These are phyloP conservation scores for Noctilio leporinus DNA, from an alignment of 2,113 vertebrate species.

Conservation along the genomic window DNA sequence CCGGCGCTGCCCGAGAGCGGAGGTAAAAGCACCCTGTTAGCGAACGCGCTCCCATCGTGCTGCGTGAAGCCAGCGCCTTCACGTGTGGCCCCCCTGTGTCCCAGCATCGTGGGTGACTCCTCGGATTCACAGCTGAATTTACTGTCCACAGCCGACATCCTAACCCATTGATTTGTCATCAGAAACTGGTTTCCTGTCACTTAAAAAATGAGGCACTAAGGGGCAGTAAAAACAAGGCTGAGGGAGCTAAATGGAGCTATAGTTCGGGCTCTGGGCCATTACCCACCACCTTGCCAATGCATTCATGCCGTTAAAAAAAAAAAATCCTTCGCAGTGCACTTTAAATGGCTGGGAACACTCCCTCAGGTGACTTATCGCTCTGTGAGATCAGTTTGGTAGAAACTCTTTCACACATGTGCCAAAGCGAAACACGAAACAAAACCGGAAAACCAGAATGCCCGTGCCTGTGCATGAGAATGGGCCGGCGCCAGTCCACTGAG, in stretches of 20 bases:
- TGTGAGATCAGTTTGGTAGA: slow-evolving; percentile 33
- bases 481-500: accelerated
- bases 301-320: slow-evolving; percentile 16
- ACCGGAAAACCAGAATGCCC: not conserved
- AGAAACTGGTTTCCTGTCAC: slow-evolving; percentile 81
- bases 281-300: not conserved
- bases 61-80: not conserved
- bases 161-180: slow-evolving; percentile 78
- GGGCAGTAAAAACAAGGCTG: slow-evolving; percentile 79
- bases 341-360: slow-evolving; percentile 25
- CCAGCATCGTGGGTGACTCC: not conserved
- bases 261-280: slow-evolving; percentile 47
- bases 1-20: not conserved
- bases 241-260: slow-evolving; percentile 65
- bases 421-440: not conserved
- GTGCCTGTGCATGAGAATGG: not conserved
- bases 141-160: slow-evolving; percentile 47
- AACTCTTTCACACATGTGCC: not conserved
- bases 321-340: not conserved
- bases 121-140: slow-evolving; percentile 43
- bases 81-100: not conserved
- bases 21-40: accelerated
- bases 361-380: not conserved
- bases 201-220: slow-evolving; percentile 81
- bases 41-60: not conserved